Conservation (phyloP, 2,888 invertebrate genomes). For the Disparrhopalites patrizii region DNA sequence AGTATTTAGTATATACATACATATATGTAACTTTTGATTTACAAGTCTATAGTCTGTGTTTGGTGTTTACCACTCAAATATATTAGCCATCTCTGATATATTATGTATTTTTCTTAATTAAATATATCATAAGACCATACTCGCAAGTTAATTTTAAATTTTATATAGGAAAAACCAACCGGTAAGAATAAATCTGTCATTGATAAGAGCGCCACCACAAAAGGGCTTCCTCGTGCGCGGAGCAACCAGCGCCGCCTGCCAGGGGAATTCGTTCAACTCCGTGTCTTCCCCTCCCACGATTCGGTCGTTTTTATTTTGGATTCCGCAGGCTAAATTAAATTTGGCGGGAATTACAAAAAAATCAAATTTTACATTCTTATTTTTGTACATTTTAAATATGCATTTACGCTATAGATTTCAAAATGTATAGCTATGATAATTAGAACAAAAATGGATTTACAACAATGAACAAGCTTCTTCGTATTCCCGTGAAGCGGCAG, state of each 20-base stretch:
- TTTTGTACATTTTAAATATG: too few species aligned
- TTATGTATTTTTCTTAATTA: too few species aligned
- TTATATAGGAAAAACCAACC: constrained; percentile 1
- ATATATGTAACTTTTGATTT: background rate
- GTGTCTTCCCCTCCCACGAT: constrained; percentile 17
- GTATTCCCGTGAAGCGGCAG: background rate
- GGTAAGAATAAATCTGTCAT: constrained; percentile 19
- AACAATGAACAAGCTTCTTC: constrained; percentile 6
- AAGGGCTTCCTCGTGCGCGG: constrained; percentile 10
- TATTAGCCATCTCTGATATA: too few species aligned
- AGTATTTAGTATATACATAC: background rate
- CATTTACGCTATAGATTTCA: too few species aligned
- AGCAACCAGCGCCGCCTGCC: constrained; percentile 12
- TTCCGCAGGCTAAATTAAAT: constrained; percentile 6
- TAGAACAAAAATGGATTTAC: background rate
- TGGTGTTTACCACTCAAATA: too few species aligned
- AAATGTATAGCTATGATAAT: background rate
- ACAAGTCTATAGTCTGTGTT: too few species aligned
- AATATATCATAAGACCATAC: too few species aligned
- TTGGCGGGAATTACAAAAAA: background rate
- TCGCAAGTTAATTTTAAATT: too few species aligned
- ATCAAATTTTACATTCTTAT: background rate
- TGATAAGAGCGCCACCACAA: constrained; percentile 22
- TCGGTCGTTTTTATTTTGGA: constrained; percentile 1
- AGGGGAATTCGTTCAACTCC: constrained; percentile 1